Base-by-base conservation (phyloP, 2,888 invertebrate genomes). In the Eristalis arbustorum region DNA sequence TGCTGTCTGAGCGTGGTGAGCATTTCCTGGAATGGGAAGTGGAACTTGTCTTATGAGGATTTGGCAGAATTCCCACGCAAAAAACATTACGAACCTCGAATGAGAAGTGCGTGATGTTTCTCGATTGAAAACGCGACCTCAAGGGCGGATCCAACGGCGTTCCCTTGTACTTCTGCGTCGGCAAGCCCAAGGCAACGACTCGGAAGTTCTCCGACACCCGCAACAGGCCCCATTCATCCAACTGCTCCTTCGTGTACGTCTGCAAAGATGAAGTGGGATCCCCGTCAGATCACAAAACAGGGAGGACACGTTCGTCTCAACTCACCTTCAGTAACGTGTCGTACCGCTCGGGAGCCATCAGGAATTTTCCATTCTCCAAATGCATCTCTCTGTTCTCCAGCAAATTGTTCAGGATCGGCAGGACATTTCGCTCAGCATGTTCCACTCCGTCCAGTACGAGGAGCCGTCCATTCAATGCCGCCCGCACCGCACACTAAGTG, bases 361-460 rank as follows among this genome's bases (percentile, higher is more conserved):
- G 93, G 91, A 99, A 97, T 89, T 98, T 94, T 0, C 99, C 99
- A 93, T 99, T 99, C 93, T 99, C 99, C 84, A 99, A 94, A 93
- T 99, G 98, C 98, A 99, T 99, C 93, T 99, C 99, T 77, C 99
- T 94, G 93, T 99, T 99, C 93, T 99, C 99, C 72, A 99, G 93
- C 74, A 99, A 94, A 93, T 99, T 99, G 93, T 99, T 99, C 57
- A 99, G 93, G 66, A 99, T 97, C 42, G 99, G 99, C 83, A 99
- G 93, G 59, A 99, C 99, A 94, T 99, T 99, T 67, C 99, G 94
- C 92, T 99, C 99, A 0, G 98, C 98, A 92, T 99, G 98, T 93
- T 99, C 99, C 76, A 99, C 98, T 1, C 99, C 99, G 92, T 99
- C 99, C 77, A 99, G 94, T 2, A 99, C 94, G 18, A 99, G 94